Percentiles rank a stretch among this genome's conserved stretches.
Conservation (phyloP, 2,797 vertebrate genomes). For the Anabacerthia variegaticeps region DNA sequence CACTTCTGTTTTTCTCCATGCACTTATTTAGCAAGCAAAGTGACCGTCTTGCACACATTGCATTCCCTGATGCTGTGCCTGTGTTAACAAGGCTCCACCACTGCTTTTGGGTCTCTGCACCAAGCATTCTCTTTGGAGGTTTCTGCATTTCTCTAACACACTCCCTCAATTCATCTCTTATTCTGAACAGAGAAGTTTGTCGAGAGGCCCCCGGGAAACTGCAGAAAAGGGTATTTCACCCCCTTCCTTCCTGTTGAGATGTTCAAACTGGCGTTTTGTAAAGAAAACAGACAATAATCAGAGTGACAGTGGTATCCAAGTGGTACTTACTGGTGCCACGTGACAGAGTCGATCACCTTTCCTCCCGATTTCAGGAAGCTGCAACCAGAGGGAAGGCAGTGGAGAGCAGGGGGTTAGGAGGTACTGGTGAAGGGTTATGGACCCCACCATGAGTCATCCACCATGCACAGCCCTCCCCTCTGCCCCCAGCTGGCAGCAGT, state of each 20-base stretch:
- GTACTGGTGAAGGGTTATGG: fast-evolving
- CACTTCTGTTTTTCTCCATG: background rate
- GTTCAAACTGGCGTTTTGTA: background rate
- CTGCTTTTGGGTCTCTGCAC: background rate
- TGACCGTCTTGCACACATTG: fast-evolving
- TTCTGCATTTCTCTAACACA: fast-evolving
- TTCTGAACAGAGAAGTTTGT: background rate
- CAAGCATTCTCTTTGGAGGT: background rate
- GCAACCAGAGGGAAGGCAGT: background rate
- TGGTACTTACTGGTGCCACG: conserved; percentile 94
- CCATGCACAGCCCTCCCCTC: background rate
- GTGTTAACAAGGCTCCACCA: fast-evolving
- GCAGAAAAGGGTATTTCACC: fast-evolving
- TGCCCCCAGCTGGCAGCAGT: fast-evolving
- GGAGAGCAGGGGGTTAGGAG: background rate
- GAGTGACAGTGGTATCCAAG: background rate
- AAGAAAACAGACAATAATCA: background rate
- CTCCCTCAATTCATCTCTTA: background rate
- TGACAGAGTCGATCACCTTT: conserved; percentile 83
- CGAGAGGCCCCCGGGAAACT: fast-evolving
- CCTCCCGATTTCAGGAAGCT: conserved; percentile 89
- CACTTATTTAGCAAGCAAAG: background rate
- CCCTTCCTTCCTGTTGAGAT: background rate
- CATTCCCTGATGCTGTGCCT: background rate
- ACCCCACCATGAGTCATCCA: fast-evolving